phyloP scores from a whole-genome alignment of 2,888 invertebrate genomes.

The Alentia gelatinosa region DNA sequence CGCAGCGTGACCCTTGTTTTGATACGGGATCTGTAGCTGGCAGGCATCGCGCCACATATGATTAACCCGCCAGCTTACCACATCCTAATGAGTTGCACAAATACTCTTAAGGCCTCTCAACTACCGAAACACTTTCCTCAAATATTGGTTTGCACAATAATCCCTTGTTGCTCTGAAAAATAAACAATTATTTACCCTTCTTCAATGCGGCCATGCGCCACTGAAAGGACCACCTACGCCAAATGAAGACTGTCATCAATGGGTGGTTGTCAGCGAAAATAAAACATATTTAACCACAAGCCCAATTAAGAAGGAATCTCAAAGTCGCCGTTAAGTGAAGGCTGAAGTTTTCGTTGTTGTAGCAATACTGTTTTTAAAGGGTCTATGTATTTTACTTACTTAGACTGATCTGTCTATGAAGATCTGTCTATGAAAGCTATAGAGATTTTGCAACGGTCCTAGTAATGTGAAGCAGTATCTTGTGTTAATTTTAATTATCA shows the following conservation, averaged over 20 bases:
- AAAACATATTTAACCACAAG: not conserved
- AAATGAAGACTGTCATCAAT: not conserved
- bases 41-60: not conserved
- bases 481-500: too few relatives aligned
- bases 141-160: constrained; percentile 4
- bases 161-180: not conserved
- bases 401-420: not conserved
- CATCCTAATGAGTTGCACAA: not conserved
- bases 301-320: constrained; percentile 3
- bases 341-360: not conserved
- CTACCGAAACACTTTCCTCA: constrained; percentile 13
- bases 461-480: too few relatives aligned
- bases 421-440: too few relatives aligned
- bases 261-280: not conserved
- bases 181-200: not conserved
- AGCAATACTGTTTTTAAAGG: not conserved
- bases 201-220: not conserved
- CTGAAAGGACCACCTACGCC: not conserved
- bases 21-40: not conserved
- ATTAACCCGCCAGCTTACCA: constrained; percentile 10
- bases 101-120: constrained; percentile 22
- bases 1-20: not conserved
- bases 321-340: not conserved
- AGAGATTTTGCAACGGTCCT: too few relatives aligned
- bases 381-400: not conserved